Percentiles rank a stretch among this genome's conserved stretches.
phyloP scores from a whole-genome alignment of 1,140 invertebrate species.

The Carposina sasakii region DNA sequence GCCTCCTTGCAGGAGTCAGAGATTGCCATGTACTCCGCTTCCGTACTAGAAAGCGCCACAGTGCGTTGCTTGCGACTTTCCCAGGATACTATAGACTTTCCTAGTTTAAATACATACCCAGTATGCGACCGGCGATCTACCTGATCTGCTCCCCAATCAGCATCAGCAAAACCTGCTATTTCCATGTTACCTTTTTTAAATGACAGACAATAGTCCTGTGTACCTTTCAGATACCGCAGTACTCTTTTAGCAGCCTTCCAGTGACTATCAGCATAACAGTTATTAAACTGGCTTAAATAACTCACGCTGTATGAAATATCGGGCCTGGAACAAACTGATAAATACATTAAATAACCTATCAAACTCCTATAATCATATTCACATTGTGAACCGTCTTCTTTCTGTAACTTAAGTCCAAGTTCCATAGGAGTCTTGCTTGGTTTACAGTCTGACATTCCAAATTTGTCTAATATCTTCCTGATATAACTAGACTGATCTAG shows the following conservation, averaged over 20 bases:
- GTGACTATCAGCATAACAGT: neutral
- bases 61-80: neutral
- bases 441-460: neutral
- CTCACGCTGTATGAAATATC: neutral
- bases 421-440: neutral
- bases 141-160: neutral
- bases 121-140: neutral
- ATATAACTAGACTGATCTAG: constrained; percentile 1
- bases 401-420: neutral
- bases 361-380: neutral
- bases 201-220: neutral
- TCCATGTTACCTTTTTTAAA: neutral
- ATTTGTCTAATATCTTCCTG: neutral
- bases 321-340: neutral
- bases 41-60: neutral
- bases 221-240: neutral
- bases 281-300: neutral
- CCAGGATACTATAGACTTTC: neutral
- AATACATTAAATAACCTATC: neutral
- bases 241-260: neutral
- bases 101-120: neutral
- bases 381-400: neutral
- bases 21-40: neutral
- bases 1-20: neutral
- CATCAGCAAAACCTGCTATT: neutral